Conservation (phyloP, 2,888 invertebrate species). For the Agonopterix alstromeriana region DNA sequence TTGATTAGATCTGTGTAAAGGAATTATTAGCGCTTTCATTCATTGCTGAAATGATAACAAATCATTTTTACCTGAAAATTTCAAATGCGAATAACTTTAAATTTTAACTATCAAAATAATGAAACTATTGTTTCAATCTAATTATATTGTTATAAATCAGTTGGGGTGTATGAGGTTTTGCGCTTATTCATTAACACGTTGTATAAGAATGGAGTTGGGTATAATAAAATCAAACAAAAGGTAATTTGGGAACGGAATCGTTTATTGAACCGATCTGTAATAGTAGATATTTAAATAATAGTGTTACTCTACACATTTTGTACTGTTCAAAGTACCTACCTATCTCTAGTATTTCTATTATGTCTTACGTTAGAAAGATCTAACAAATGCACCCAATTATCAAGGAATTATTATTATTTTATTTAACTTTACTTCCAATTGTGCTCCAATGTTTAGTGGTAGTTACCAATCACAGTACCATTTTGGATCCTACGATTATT, state of each 20-base stretch:
- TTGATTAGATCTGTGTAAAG: too few relatives aligned
- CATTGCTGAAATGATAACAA: too few relatives aligned
- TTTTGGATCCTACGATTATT: slow-evolving; percentile 51
- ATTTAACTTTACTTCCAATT: slow-evolving; percentile 28
- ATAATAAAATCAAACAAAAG: slow-evolving; percentile 39
- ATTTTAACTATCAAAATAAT: too few relatives aligned
- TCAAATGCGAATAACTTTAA: too few relatives aligned
- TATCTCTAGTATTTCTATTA: slow-evolving; percentile 55
- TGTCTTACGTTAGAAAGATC: slow-evolving; percentile 53
- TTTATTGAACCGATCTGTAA: slow-evolving; percentile 74
- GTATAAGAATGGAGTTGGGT: too few relatives aligned
- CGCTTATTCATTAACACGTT: too few relatives aligned
- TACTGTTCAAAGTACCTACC: slow-evolving; percentile 75
- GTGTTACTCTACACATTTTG: slow-evolving; percentile 69
- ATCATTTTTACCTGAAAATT: too few relatives aligned
- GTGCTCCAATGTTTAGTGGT: slow-evolving; percentile 45
- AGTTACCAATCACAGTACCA: slow-evolving; percentile 67
- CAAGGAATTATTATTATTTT: slow-evolving; percentile 25
- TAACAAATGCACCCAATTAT: slow-evolving; percentile 58
- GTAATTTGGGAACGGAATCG: slow-evolving; percentile 70
- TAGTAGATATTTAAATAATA: slow-evolving; percentile 72
- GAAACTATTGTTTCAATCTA: too few relatives aligned
- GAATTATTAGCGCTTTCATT: too few relatives aligned
- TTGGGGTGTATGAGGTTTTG: too few relatives aligned
- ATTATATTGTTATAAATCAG: too few relatives aligned